Evolutionary conservation across 2,797 vertebrate species (phyloP), one percentile per base, ranked within the genome.

Genomic region (Phalloptychus januarius): DNA sequence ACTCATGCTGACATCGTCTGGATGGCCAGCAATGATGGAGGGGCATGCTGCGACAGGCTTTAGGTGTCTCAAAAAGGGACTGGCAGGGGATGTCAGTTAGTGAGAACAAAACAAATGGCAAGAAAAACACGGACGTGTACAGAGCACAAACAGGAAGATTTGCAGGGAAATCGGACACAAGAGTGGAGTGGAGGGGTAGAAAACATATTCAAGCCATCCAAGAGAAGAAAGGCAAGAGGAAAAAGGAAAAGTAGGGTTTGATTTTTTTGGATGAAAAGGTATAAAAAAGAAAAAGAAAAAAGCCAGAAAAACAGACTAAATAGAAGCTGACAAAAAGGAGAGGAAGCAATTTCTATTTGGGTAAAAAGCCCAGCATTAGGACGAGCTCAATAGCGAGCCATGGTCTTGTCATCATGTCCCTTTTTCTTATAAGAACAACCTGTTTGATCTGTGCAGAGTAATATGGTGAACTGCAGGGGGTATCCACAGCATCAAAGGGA

Each of bases 381-480:
- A 89, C 76, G 78, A 89, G 84, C 75, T 81, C 86, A 89, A 86
- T 85, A 82, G 71, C 74, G 74, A 86, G 85, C 76, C 72, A 33
- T 79, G 78, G 83, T 90, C 76, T 88, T 92, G 86, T 92, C 86
- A 91, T 92, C 83, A 79, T 79, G 88, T 89, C 79, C 79, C 48
- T 84, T 70, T 85, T 88, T 89, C 87, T 83, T 86, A 48, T 78
- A 76, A 84, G 84, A 92, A 90, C 89, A 86, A 90, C 87, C 83
- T 90, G 92, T 93, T 93, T 92, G 91, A 93, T 91, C 88, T 92
- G 90, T 84, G 82, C 91, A 80, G 82, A 82, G 89, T 90, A 91
- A 92, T 92, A 91, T 82, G 83, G 79, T 58, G 79, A 90, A 77
- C 91, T 88, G 90, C 44, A 0, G 88, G 93, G 72, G 88, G 86